These are phyloP conservation scores for Ganaspis brasiliensis DNA, from an alignment of 2,888 invertebrate species.

Conservation along the genomic window DNA sequence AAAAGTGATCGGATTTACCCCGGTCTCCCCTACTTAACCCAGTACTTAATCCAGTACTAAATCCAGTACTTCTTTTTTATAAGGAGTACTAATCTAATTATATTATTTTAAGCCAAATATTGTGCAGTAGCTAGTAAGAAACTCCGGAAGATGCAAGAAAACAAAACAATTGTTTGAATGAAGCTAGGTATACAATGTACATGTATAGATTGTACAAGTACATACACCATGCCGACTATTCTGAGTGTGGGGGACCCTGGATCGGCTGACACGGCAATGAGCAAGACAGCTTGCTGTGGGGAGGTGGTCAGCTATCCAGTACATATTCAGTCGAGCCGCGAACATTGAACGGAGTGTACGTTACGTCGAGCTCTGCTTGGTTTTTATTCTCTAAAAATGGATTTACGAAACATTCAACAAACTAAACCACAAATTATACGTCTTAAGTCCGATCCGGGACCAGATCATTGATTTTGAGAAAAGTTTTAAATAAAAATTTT, in stretches of 20 bases:
- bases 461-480: conserved; percentile 32
- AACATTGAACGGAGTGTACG: conserved; percentile 72
- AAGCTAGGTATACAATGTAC: neutral
- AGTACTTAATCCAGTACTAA: too few relatives aligned
- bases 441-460: neutral
- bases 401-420: conserved; percentile 47
- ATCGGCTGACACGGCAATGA: conserved; percentile 66
- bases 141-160: too few relatives aligned
- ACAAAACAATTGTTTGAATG: too few relatives aligned
- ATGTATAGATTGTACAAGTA: neutral
- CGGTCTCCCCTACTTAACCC: too few relatives aligned
- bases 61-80: too few relatives aligned
- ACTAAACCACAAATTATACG: conserved; percentile 42
- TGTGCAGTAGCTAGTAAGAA: too few relatives aligned
- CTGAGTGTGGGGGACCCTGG: conserved; percentile 51
- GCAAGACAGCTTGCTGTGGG: conserved; percentile 62
- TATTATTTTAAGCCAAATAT: too few relatives aligned
- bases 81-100: too few relatives aligned
- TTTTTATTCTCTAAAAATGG: conserved; percentile 49
- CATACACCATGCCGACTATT: neutral
- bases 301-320: conserved; percentile 70
- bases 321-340: conserved; percentile 75
- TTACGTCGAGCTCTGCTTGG: conserved; percentile 48
- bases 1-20: too few relatives aligned
- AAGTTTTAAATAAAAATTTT: too few relatives aligned